Evolutionary conservation across 2,797 vertebrate genomes (phyloP).

Genomic region (Lepilemur septentrionalis): DNA sequence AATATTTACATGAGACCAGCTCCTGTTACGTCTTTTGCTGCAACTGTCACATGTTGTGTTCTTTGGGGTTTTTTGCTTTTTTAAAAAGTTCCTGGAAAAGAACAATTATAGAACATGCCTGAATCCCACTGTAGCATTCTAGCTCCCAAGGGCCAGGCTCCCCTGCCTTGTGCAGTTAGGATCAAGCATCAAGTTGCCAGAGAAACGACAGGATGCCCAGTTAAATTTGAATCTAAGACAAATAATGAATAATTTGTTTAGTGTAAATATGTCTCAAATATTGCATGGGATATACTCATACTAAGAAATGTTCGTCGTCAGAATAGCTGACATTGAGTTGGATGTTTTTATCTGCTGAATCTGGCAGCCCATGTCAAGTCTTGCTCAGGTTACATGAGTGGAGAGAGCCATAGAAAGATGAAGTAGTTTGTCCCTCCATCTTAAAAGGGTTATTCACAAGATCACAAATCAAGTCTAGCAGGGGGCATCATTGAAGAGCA

Average conservation of each 20-base stretch:
- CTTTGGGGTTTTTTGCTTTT: slow-evolving; percentile 43
- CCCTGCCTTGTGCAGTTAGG: neutral
- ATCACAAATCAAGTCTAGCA: neutral
- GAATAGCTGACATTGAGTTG: slow-evolving; percentile 14
- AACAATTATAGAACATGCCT: slow-evolving; percentile 36
- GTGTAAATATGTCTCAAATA: neutral
- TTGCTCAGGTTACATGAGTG: neutral
- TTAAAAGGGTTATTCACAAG: neutral
- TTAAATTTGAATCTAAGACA: neutral
- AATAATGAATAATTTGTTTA: neutral
- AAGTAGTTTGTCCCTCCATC: neutral
- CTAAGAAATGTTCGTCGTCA: neutral
- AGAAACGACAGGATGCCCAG: neutral
- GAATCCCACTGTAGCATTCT: neutral
- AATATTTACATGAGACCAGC: slow-evolving; percentile 89
- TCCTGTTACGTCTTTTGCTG: slow-evolving; percentile 73
- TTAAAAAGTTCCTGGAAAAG: slow-evolving; percentile 66
- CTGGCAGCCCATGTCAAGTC: neutral
- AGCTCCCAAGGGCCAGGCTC: neutral
- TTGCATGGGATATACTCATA: neutral
- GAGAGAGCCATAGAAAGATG: neutral
- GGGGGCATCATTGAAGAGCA: neutral
- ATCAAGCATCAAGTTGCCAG: neutral
- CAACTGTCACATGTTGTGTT: slow-evolving; percentile 57
- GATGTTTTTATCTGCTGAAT: neutral